These are phyloP conservation scores for Ophion costatus DNA, from an alignment of 2,888 invertebrate genomes.

Conservation along the genomic window DNA sequence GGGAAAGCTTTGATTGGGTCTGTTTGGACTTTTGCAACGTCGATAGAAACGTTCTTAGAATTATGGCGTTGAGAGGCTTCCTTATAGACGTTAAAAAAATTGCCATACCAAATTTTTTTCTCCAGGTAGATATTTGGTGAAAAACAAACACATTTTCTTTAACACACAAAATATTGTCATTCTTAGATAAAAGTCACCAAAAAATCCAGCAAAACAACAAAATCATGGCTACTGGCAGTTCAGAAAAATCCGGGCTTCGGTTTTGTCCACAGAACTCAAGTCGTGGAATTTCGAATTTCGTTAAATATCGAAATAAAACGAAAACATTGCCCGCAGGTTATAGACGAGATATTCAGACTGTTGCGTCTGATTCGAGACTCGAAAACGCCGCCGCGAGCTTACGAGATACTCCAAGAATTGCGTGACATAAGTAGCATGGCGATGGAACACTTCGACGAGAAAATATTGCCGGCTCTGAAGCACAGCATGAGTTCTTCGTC, in stretches of 20 bases:
- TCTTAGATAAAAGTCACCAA: too few species aligned
- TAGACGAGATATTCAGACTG: constrained; percentile 94
- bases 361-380: constrained; percentile 88
- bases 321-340: constrained; percentile 85
- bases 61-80: not conserved
- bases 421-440: constrained; percentile 97
- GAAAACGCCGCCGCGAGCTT: constrained; percentile 89
- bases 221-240: too few species aligned
- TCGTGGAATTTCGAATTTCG: too few species aligned
- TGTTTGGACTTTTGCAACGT: not conserved
- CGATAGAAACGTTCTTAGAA: not conserved
- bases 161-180: too few species aligned
- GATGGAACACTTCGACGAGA: constrained; percentile 97
- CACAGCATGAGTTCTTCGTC: constrained; percentile 79
- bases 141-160: too few species aligned
- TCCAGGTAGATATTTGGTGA: too few species aligned
- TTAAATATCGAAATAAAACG: not conserved
- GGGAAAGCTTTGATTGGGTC: not conserved
- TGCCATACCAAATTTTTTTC: too few species aligned
- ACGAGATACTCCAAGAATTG: constrained; percentile 94
- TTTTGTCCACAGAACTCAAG: too few species aligned
- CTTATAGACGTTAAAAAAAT: too few species aligned
- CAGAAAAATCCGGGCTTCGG: too few species aligned
- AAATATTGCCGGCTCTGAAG: constrained; percentile 88
- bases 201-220: too few species aligned